Evolutionary conservation across 2,888 invertebrate species (phyloP).

Genomic region (Drosophila falleni): DNA sequence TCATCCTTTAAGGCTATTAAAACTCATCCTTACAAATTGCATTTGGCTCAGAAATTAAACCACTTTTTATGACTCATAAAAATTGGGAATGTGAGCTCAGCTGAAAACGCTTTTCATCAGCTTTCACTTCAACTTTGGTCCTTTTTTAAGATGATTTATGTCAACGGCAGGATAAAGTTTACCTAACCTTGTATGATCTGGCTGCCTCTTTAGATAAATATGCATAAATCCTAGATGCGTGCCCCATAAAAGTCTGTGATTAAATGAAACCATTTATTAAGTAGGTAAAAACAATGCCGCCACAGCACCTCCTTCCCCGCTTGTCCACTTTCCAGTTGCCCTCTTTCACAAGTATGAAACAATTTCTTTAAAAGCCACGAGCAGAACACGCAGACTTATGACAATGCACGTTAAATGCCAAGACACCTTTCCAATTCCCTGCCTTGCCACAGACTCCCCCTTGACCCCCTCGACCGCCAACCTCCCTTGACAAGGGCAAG

Average conservation of each 20-base stretch:
- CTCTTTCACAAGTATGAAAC: slow-evolving; percentile 46
- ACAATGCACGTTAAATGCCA: slow-evolving; percentile 54
- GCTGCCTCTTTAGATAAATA: slow-evolving; percentile 48
- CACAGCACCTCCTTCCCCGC: slow-evolving; percentile 51
- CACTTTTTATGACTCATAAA: slow-evolving; percentile 42
- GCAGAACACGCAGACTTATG: slow-evolving; percentile 62
- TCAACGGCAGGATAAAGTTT: slow-evolving; percentile 74
- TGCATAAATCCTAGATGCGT: slow-evolving; percentile 62
- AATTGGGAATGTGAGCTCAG: too few relatives aligned
- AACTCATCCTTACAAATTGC: slow-evolving; percentile 32
- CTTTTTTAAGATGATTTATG: slow-evolving; percentile 73
- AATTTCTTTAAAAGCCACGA: slow-evolving; percentile 76
- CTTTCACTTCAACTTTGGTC: slow-evolving; percentile 4
- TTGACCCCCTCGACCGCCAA: not conserved
- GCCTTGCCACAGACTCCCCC: not conserved
- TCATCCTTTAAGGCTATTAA: slow-evolving; percentile 21
- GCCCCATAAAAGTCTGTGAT: slow-evolving; percentile 73
- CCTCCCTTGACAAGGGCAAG: slow-evolving; percentile 41
- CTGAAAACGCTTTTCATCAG: slow-evolving; percentile 45
- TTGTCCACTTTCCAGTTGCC: not conserved
- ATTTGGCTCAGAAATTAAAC: slow-evolving; percentile 28
- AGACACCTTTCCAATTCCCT: slow-evolving; percentile 1
- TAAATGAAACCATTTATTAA: slow-evolving; percentile 80
- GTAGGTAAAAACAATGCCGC: slow-evolving; percentile 73
- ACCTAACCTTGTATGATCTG: slow-evolving; percentile 58